Conservation (phyloP, 2,888 invertebrate genomes). For the Bellardia bayeri region DNA sequence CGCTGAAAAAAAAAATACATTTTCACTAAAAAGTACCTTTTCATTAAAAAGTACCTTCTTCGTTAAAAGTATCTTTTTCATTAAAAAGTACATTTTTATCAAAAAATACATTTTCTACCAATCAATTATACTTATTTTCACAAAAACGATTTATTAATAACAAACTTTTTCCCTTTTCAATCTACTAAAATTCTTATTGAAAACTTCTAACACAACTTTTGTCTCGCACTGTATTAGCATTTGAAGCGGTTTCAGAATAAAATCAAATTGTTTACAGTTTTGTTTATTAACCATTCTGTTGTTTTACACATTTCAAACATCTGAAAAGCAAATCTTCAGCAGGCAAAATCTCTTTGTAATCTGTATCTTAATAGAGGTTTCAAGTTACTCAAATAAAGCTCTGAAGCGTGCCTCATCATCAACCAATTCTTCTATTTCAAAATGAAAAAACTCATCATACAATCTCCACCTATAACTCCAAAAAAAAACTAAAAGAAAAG, state of each 20-base stretch:
- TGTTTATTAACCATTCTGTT: slow-evolving; percentile 57
- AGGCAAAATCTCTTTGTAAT: slow-evolving; percentile 80
- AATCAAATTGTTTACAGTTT: slow-evolving; percentile 18
- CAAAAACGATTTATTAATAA: no score
- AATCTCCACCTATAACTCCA: not conserved
- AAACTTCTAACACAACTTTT: not conserved
- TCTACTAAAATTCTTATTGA: no score
- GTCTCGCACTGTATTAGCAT: not conserved
- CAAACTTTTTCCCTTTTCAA: no score
- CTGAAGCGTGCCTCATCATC: slow-evolving; percentile 78
- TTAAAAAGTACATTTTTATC: no score
- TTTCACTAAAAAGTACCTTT: no score
- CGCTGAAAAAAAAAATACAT: no score
- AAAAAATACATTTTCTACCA: no score
- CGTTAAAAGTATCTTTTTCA: no score
- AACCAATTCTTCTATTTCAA: slow-evolving; percentile 13
- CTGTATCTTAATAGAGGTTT: slow-evolving; percentile 77
- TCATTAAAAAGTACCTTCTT: no score
- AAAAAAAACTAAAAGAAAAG: not conserved
- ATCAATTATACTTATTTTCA: no score
- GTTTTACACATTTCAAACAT: slow-evolving; percentile 77
- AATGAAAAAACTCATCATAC: slow-evolving; percentile 8
- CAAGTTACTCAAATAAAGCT: slow-evolving; percentile 67
- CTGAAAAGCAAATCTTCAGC: slow-evolving; percentile 75
- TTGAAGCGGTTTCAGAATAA: not conserved